Percentiles rank a stretch among this genome's conserved stretches.
phyloP scores from a whole-genome alignment of 2,797 vertebrate species.

The Mus caroli region DNA sequence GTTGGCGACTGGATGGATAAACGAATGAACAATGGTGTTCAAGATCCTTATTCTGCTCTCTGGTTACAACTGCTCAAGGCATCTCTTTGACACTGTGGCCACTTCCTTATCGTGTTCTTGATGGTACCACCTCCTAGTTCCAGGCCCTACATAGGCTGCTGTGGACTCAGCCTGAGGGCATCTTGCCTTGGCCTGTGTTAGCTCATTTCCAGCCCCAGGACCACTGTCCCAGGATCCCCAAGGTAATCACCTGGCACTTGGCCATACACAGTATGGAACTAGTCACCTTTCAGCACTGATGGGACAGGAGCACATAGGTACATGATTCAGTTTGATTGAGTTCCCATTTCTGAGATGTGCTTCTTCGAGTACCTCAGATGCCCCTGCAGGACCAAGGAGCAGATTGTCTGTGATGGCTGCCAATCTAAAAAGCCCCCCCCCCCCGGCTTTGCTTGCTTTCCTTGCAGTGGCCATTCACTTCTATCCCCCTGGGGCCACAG shows the following conservation, averaged over 20 bases:
- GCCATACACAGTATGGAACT: background rate
- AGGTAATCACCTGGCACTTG: background rate
- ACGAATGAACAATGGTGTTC: background rate
- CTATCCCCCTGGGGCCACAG: too few species aligned
- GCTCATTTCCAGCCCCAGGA: background rate
- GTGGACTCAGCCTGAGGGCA: background rate
- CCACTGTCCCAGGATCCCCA: background rate
- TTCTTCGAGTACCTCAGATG: background rate
- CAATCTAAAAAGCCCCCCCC: background rate
- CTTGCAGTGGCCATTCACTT: background rate
- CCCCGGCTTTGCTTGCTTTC: background rate
- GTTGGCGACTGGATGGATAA: background rate
- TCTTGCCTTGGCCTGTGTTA: background rate
- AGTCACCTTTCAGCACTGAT: background rate
- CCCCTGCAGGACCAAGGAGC: background rate
- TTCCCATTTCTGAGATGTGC: background rate
- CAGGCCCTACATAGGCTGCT: too few species aligned
- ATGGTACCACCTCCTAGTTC: background rate
- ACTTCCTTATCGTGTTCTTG: background rate
- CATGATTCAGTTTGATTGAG: background rate
- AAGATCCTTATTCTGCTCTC: background rate
- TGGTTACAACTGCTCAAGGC: background rate
- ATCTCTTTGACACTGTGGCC: background rate
- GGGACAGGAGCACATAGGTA: background rate
- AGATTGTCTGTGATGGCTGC: background rate